Evolutionary conservation across 2,113 vertebrate species (phyloP).

Genomic region (Labeo catla): DNA sequence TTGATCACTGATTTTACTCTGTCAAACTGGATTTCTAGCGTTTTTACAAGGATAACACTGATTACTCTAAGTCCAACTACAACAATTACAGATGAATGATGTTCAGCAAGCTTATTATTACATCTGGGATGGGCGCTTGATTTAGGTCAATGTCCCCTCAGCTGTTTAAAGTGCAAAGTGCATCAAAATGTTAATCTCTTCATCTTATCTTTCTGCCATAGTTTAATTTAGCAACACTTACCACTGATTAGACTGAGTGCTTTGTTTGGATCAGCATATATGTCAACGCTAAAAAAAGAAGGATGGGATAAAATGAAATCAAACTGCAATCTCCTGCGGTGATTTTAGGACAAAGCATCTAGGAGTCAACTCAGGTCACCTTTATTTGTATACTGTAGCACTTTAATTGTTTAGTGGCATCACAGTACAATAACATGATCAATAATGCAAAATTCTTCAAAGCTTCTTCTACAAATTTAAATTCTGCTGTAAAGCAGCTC

Average conservation of each 20-base stretch:
- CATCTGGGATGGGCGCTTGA: constrained; percentile 1
- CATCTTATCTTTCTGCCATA: constrained; percentile 37
- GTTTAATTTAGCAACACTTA: constrained; percentile 40
- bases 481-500: neutral
- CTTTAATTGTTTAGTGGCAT: neutral
- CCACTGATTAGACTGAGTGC: neutral
- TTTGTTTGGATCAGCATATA: constrained; percentile 17
- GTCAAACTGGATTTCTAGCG: neutral
- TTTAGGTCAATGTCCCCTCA: constrained; percentile 61
- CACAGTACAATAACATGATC: neutral
- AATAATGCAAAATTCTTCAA: neutral
- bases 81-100: neutral
- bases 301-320: neutral
- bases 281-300: constrained; percentile 7
- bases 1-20: neutral
- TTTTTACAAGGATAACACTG: neutral
- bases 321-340: neutral
- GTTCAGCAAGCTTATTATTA: neutral
- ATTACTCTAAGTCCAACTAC: constrained; percentile 43
- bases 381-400: neutral
- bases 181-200: constrained; percentile 56
- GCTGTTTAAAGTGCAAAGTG: constrained; percentile 68
- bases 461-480: no score
- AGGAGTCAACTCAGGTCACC: neutral
- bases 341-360: neutral